phyloP scores from a whole-genome alignment of 2,113 vertebrate species.

The Vireo altiloquus region DNA sequence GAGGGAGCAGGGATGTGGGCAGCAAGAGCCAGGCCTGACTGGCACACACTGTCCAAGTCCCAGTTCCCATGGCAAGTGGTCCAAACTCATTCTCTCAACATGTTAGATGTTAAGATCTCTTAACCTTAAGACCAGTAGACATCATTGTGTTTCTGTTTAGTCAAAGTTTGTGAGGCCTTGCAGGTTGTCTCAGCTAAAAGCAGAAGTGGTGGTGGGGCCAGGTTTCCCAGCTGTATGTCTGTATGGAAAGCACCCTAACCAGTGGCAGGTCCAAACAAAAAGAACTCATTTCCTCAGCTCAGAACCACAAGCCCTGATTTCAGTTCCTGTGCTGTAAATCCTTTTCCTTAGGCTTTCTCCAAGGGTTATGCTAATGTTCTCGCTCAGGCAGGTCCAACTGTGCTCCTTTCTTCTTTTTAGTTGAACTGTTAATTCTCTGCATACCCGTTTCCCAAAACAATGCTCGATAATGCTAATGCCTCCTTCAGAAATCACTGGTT shows the following conservation, averaged over 20 bases:
- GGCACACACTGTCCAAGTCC: background rate
- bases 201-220: rapidly evolving
- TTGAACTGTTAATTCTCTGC: conserved; percentile 2
- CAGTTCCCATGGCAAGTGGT: background rate
- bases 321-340: background rate
- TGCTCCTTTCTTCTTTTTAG: background rate
- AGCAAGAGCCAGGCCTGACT: background rate
- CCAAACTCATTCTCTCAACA: background rate
- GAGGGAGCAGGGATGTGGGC: background rate
- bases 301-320: background rate
- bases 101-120: background rate
- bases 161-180: background rate
- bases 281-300: background rate
- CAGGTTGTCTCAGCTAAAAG: background rate
- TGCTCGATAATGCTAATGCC: conserved; percentile 30
- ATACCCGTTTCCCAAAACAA: background rate
- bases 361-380: conserved; percentile 20
- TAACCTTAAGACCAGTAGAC: background rate
- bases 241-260: rapidly evolving
- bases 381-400: background rate
- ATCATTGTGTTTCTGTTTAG: background rate
- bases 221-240: rapidly evolving
- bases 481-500: conserved; percentile 6
- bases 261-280: background rate
- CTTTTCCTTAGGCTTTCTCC: background rate